Conservation (phyloP, 2,113 vertebrate species). For the Gavia stellata region DNA sequence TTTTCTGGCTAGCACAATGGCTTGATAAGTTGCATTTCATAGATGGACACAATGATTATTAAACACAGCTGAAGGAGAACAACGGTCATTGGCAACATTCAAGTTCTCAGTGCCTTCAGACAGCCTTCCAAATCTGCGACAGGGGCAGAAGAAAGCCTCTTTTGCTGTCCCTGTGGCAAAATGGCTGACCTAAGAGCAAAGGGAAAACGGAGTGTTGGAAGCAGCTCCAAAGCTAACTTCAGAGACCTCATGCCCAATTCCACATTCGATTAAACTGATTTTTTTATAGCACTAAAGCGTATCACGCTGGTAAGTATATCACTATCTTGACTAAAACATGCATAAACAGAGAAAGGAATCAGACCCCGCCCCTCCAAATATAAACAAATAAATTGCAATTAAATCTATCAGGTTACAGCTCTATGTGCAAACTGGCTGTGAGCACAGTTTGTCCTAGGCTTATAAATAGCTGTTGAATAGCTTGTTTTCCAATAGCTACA, state of each 20-base stretch:
- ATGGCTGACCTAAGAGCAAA: background rate
- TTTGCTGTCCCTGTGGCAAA: background rate
- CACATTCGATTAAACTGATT: background rate
- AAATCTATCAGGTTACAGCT: background rate
- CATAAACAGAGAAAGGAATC: background rate
- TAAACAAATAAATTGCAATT: background rate
- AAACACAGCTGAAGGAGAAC: background rate
- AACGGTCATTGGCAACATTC: background rate
- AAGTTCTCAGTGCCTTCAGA: background rate
- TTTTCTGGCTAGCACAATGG: background rate
- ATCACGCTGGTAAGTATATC: background rate
- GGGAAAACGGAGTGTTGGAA: background rate
- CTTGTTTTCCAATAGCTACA: background rate
- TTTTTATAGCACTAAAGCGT: background rate
- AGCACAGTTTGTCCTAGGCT: background rate
- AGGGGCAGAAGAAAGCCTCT: background rate
- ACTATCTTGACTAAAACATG: background rate
- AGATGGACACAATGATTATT: background rate
- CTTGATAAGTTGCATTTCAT: background rate
- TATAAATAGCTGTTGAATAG: background rate
- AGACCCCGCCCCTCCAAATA: background rate
- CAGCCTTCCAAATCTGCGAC: background rate
- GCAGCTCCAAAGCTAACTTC: background rate
- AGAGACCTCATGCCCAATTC: background rate
- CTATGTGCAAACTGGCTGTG: background rate